Evolutionary conservation across 2,113 vertebrate genomes (phyloP).

Genomic region (Psittacara wagleri): DNA sequence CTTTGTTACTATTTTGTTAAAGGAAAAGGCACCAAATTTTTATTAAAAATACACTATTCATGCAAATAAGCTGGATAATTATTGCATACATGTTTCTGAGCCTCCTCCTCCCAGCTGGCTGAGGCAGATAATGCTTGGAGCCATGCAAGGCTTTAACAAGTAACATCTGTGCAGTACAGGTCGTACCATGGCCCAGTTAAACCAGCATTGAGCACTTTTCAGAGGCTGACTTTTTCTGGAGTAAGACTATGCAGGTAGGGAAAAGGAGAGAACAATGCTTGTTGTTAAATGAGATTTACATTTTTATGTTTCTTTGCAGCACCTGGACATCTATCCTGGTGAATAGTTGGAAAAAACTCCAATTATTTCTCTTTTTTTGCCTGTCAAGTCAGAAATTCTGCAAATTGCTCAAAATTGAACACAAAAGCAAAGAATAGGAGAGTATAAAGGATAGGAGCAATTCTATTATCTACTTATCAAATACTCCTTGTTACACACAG

Average conservation of each 20-base stretch:
- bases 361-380: neutral
- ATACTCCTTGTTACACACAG: neutral
- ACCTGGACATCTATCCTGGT: neutral
- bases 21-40: neutral
- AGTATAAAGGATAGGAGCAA: neutral
- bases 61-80: neutral
- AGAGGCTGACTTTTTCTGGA: neutral
- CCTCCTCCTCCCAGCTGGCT: neutral
- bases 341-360: neutral
- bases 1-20: neutral
- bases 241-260: neutral
- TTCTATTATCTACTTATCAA: neutral
- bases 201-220: neutral
- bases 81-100: neutral
- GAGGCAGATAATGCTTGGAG: neutral
- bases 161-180: neutral
- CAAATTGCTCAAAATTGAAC: neutral
- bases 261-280: neutral
- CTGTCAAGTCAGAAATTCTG: neutral
- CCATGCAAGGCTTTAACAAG: neutral
- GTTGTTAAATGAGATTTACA: neutral
- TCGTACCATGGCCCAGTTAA: neutral
- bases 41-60: neutral
- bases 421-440: neutral
- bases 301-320: neutral